Percentiles rank a stretch among this genome's conserved stretches.
These are phyloP conservation scores for Epizoanthus rinbou DNA, from an alignment of 92 coral and sea anemone genomes.

Conservation along the genomic window DNA sequence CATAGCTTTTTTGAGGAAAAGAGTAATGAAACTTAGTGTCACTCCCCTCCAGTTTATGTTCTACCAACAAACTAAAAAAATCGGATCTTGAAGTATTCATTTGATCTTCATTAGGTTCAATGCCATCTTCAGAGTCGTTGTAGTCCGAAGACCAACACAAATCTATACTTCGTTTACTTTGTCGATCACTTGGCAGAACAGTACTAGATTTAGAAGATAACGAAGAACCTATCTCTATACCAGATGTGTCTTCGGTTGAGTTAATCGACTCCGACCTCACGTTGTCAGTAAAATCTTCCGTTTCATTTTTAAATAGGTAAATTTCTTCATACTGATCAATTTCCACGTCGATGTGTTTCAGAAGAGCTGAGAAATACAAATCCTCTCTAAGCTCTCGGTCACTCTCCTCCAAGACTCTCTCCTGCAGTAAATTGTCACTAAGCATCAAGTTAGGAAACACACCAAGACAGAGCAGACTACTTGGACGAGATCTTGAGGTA, in stretches of 20 bases:
- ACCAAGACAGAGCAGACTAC: conserved; percentile 1
- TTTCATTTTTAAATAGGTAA: not conserved
- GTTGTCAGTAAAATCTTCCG: conserved; percentile 7
- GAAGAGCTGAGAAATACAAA: conserved; percentile 24
- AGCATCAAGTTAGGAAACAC: conserved; percentile 27
- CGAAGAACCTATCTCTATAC: not conserved
- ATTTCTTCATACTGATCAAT: conserved; percentile 21
- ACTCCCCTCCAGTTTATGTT: not conserved
- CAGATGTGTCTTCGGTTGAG: conserved; percentile 16
- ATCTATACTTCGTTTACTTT: not conserved
- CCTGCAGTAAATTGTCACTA: conserved; percentile 7
- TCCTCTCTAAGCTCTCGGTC: conserved; percentile 24
- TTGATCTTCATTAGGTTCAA: not conserved
- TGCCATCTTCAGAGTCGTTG: not conserved
- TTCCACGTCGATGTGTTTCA: conserved; percentile 3
- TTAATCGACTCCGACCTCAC: not conserved
- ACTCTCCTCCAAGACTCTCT: not conserved
- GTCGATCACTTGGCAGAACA: not conserved
- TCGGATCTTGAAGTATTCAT: conserved; percentile 4
- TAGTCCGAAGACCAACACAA: not conserved
- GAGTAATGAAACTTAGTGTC: not conserved
- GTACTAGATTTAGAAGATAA: not conserved
- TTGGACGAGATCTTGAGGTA: conserved; percentile 18
- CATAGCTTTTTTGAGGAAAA: not conserved
- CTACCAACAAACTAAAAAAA: conserved; percentile 16